A percentile compares a stretch with the other conserved stretches of the same genome.
phyloP scores from a whole-genome alignment of 2,888 invertebrate genomes.

The Agrochola lota region DNA sequence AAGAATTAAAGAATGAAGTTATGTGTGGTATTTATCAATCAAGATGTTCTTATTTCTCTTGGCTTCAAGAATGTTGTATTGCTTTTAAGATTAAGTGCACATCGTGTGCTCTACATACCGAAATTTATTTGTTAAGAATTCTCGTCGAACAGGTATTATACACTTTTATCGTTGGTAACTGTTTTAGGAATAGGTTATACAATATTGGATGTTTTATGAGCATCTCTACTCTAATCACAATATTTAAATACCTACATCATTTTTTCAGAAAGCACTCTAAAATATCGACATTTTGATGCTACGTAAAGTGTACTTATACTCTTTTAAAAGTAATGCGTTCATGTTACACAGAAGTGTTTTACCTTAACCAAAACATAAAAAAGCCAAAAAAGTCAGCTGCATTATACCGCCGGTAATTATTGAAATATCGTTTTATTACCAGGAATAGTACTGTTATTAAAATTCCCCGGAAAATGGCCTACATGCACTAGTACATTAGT shows the following conservation, averaged over 20 bases:
- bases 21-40: conserved; percentile 29
- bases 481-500: conserved; percentile 22
- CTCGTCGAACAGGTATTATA: conserved; percentile 10
- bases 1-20: background rate
- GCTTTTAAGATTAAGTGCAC: conserved; percentile 41
- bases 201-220: background rate
- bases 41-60: conserved; percentile 27
- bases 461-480: conserved; percentile 22
- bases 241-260: background rate
- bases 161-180: conserved; percentile 1
- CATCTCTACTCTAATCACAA: background rate
- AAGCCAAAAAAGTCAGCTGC: background rate
- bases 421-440: conserved; percentile 11
- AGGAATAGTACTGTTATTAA: conserved; percentile 19
- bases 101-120: conserved; percentile 43
- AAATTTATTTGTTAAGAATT: conserved; percentile 16
- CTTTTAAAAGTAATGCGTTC: background rate
- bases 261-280: background rate
- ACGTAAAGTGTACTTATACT: no score
- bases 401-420: background rate
- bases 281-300: background rate
- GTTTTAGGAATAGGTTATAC: background rate
- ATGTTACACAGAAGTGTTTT: background rate
- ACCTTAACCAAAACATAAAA: conserved; percentile 1
- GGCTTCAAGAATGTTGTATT: conserved; percentile 28